These are phyloP conservation scores for Periophthalmus modestus DNA, from an alignment of 2,113 vertebrate species.

Conservation along the genomic window DNA sequence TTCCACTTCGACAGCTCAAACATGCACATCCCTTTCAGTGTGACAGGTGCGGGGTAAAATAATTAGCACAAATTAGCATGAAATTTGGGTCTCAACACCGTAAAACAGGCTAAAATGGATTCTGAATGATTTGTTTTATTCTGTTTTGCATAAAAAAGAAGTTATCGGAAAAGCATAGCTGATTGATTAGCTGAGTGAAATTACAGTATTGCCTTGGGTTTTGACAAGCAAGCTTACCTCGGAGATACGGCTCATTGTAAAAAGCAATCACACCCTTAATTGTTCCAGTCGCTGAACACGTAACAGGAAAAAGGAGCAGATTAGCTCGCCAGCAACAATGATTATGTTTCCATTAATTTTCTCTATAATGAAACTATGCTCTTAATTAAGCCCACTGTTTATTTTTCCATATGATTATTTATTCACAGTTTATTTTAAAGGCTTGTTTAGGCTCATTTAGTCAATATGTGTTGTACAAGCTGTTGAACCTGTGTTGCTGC, in stretches of 20 bases:
- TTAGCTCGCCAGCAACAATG: constrained; percentile 66
- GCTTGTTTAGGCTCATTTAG: constrained; percentile 10
- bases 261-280: constrained; percentile 78
- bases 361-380: constrained; percentile 72
- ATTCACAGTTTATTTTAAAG: constrained; percentile 17
- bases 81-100: constrained; percentile 29
- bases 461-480: constrained; percentile 14
- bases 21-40: constrained; percentile 42
- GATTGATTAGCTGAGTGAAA: constrained; percentile 74
- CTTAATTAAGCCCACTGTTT: constrained; percentile 71
- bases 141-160: constrained; percentile 3
- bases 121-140: constrained; percentile 16
- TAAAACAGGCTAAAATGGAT: constrained; percentile 32
- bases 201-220: constrained; percentile 74
- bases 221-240: constrained; percentile 71
- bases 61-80: constrained; percentile 45
- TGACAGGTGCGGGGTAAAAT: constrained; percentile 12
- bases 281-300: constrained; percentile 75
- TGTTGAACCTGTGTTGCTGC: constrained; percentile 52
- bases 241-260: constrained; percentile 73
- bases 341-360: constrained; percentile 77
- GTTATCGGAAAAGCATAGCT: constrained; percentile 52
- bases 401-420: constrained; percentile 32
- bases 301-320: constrained; percentile 65
- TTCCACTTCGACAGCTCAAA: constrained; percentile 40